phyloP scores from a whole-genome alignment of 1,140 invertebrate species.

The Pseudomyrmex cubaensis region DNA sequence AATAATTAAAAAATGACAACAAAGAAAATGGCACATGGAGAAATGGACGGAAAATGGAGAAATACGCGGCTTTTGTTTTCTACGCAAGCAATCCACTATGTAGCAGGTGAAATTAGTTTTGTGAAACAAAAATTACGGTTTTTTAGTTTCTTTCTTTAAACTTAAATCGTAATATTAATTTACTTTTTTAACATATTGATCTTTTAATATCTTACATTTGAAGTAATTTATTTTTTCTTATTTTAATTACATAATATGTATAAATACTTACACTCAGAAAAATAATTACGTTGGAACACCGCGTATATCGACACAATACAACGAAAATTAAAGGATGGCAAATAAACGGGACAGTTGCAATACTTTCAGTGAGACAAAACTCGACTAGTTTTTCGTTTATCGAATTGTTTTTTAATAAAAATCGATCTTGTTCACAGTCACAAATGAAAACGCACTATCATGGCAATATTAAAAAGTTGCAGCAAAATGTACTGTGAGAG shows the following conservation, averaged over 20 bases:
- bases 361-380: background rate
- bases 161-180: background rate
- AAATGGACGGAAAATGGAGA: background rate
- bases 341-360: conserved; percentile 1
- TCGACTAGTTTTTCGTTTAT: conserved; percentile 10
- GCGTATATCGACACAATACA: background rate
- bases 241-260: background rate
- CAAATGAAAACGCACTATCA: conserved; percentile 32
- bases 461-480: conserved; percentile 34
- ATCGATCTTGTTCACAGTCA: conserved; percentile 26
- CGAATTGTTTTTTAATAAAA: conserved; percentile 48
- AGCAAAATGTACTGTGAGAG: conserved; percentile 17
- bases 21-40: background rate
- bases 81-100: too few relatives aligned
- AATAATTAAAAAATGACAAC: conserved; percentile 6
- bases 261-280: background rate
- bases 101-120: background rate
- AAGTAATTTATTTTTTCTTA: background rate
- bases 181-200: background rate
- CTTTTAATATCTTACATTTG: background rate
- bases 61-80: too few relatives aligned
- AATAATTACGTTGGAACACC: background rate
- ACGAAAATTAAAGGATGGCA: conserved; percentile 1
- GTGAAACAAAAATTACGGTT: background rate
- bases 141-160: background rate